These are phyloP conservation scores for Trichoplusia ni DNA, from an alignment of 1,140 invertebrate genomes.

Conservation along the genomic window DNA sequence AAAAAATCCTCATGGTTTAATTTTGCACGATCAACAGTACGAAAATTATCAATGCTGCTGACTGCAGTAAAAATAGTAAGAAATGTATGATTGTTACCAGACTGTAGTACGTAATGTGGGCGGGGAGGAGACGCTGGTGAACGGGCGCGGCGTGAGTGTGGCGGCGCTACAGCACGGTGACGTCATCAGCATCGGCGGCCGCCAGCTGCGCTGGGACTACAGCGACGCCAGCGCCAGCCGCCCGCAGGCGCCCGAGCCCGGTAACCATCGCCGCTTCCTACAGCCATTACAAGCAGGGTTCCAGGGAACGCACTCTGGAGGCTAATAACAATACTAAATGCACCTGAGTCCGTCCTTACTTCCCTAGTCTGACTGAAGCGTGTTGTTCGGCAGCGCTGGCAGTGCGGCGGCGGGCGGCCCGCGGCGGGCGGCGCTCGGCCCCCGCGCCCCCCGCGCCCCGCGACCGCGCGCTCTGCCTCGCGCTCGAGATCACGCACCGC, in stretches of 20 bases:
- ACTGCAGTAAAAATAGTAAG: no score
- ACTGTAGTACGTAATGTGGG: conserved; percentile 60
- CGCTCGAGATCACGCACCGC: conserved; percentile 44
- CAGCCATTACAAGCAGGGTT: background rate
- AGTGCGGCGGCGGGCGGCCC: conserved; percentile 9
- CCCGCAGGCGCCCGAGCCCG: conserved; percentile 6
- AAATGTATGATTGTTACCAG: conserved; percentile 45
- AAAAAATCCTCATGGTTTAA: no score
- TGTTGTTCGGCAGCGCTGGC: conserved; percentile 31
- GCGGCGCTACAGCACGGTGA: conserved; percentile 61
- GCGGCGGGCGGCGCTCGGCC: conserved; percentile 1
- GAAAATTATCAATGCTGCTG: no score
- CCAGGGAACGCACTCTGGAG: no score
- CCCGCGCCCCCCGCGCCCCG: conserved; percentile 8
- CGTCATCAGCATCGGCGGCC: conserved; percentile 53
- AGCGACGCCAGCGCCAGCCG: conserved; percentile 17
- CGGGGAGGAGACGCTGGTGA: conserved; percentile 58
- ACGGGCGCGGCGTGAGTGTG: conserved; percentile 57
- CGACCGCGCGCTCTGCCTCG: conserved; percentile 30
- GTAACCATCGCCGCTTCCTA: background rate
- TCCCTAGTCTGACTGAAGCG: background rate
- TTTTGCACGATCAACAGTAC: no score
- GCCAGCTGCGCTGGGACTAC: conserved; percentile 66
- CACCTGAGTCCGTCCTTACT: no score
- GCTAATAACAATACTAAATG: no score